A percentile compares a stretch with the other conserved stretches of the same genome.
These are phyloP conservation scores for Melanchra persicariae DNA, from an alignment of 2,888 invertebrate species.

Conservation along the genomic window DNA sequence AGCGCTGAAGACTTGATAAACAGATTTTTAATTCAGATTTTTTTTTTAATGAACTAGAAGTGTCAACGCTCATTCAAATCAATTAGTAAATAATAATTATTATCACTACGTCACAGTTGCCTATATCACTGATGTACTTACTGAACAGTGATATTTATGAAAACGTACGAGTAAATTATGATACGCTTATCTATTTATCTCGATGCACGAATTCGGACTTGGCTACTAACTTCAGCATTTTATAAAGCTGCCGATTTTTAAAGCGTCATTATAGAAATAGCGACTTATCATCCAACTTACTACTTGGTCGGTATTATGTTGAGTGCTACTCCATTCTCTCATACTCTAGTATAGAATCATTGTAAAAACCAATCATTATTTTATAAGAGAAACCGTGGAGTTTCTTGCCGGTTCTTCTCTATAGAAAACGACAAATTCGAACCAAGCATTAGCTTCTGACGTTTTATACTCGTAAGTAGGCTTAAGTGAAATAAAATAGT, in stretches of 20 bases:
- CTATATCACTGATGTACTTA: not conserved
- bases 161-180: conserved; percentile 9
- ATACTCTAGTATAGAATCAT: no score
- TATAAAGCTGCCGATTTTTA: not conserved
- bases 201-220: not conserved
- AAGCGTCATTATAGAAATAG: not conserved
- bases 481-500: no score
- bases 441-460: no score
- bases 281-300: not conserved
- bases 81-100: not conserved
- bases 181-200: conserved; percentile 29
- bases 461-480: not conserved
- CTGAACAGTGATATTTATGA: not conserved
- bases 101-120: not conserved
- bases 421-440: no score
- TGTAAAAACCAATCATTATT: no score
- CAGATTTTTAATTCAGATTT: not conserved
- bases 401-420: no score
- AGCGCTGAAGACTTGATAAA: not conserved
- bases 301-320: not conserved
- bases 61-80: not conserved
- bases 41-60: conserved; percentile 7
- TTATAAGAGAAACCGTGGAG: no score
- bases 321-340: no score
- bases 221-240: not conserved